Percentiles rank a stretch among this genome's conserved stretches.
phyloP scores from a whole-genome alignment of 2,797 vertebrate species.

The Distichodus sexfasciatus region DNA sequence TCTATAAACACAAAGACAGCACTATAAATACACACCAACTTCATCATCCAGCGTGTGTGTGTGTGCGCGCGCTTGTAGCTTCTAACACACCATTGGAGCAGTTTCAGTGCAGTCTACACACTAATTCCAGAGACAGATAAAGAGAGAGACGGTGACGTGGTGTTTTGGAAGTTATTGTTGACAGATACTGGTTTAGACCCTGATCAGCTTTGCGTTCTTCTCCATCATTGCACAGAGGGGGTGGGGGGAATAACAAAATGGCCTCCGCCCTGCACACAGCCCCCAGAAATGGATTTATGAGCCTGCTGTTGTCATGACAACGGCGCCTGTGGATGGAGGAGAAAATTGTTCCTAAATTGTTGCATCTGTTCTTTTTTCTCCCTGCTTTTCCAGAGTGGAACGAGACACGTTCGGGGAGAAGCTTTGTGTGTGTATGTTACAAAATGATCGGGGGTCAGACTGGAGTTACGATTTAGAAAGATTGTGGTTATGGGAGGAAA shows the following conservation, averaged over 20 bases:
- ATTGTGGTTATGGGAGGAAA: no score
- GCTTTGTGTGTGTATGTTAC: no score
- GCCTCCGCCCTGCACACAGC: constrained; percentile 18
- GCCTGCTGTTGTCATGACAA: constrained; percentile 52
- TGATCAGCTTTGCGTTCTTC: not conserved
- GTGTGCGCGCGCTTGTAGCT: no score
- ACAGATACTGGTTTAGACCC: not conserved
- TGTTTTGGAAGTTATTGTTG: constrained; percentile 32
- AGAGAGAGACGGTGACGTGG: constrained; percentile 40
- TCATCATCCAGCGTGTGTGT: no score
- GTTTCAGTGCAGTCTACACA: no score
- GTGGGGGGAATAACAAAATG: constrained; percentile 27
- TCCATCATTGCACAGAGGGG: not conserved
- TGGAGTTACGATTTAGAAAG: no score
- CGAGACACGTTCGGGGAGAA: no score
- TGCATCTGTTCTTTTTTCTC: constrained; percentile 50
- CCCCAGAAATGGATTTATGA: constrained; percentile 41
- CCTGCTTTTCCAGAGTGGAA: no score
- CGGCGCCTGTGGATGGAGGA: constrained; percentile 32
- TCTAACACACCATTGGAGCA: no score
- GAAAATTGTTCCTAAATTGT: constrained; percentile 55
- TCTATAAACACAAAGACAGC: constrained; percentile 23
- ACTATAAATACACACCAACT: constrained; percentile 40
- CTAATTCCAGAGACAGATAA: no score
- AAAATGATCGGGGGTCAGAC: no score